phyloP scores from a whole-genome alignment of 2,797 vertebrate genomes.

The Tokudaia muenninki region DNA sequence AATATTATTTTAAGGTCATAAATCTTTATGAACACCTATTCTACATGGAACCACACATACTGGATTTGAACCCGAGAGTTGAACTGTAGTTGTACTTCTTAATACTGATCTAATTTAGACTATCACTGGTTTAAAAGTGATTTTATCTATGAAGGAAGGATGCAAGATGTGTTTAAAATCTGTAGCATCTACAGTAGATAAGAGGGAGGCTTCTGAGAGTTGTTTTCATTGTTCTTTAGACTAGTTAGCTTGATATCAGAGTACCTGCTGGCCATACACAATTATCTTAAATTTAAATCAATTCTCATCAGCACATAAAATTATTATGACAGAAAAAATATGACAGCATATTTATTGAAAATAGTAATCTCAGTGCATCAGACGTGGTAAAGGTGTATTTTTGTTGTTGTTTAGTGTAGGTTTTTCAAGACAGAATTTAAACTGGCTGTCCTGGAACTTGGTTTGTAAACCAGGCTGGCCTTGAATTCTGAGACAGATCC shows the following conservation, averaged over 20 bases:
- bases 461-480: neutral
- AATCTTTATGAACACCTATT: conserved; percentile 59
- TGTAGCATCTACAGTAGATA: conserved; percentile 5
- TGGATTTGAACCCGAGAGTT: conserved; percentile 59
- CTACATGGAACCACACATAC: neutral
- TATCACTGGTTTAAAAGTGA: conserved; percentile 1
- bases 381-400: neutral
- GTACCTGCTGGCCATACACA: neutral
- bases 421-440: neutral
- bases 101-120: conserved; percentile 48
- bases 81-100: conserved; percentile 63
- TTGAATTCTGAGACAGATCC: neutral
- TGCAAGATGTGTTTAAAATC: conserved; percentile 58
- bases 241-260: neutral
- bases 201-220: neutral
- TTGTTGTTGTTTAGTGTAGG: neutral
- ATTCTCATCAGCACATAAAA: conserved; percentile 32
- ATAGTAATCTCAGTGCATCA: conserved; percentile 36
- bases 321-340: neutral
- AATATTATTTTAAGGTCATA: conserved; percentile 61
- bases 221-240: neutral
- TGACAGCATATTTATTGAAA: conserved; percentile 49
- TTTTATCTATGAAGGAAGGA: conserved; percentile 39
- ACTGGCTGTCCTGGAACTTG: neutral
- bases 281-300: neutral